Evolutionary conservation across 2,888 invertebrate genomes (phyloP).

Genomic region (Ochropacha duplaris): DNA sequence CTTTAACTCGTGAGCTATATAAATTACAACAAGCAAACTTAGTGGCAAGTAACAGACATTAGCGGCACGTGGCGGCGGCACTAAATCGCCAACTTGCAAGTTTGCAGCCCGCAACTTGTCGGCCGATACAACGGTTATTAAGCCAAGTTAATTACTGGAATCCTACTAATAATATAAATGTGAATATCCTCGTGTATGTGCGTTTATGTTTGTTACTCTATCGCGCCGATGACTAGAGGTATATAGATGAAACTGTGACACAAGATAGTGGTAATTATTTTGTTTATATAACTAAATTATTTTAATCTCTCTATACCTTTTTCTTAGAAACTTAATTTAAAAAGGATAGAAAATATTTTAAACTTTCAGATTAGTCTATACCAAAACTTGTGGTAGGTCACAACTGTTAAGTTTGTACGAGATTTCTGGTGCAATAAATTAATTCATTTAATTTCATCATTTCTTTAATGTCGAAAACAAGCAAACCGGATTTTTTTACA

Average conservation of each 20-base stretch:
- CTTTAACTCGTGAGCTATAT: slow-evolving; percentile 12
- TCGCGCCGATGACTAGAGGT: neutral
- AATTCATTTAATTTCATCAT: too few relatives aligned
- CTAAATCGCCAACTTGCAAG: slow-evolving; percentile 48
- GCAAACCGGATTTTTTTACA: too few relatives aligned
- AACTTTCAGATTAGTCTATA: too few relatives aligned
- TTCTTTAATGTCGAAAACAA: too few relatives aligned
- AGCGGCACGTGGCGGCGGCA: slow-evolving; percentile 45
- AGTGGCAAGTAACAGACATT: slow-evolving; percentile 35
- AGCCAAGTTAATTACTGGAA: slow-evolving; percentile 37
- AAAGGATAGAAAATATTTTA: too few relatives aligned
- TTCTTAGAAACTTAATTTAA: too few relatives aligned
- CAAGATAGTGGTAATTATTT: neutral
- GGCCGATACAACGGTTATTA: slow-evolving; percentile 28
- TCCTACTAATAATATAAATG: slow-evolving; percentile 3
- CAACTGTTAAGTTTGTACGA: too few relatives aligned
- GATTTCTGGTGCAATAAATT: too few relatives aligned
- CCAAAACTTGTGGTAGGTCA: too few relatives aligned
- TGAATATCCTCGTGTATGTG: neutral
- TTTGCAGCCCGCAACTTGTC: slow-evolving; percentile 32
- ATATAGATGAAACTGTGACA: neutral
- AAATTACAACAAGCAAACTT: slow-evolving; percentile 31
- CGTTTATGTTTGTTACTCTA: neutral
- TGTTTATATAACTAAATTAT: neutral
- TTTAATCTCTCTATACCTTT: too few relatives aligned